Evolutionary conservation across 2,113 vertebrate genomes (phyloP).

Genomic region (Aphelocoma coerulescens): DNA sequence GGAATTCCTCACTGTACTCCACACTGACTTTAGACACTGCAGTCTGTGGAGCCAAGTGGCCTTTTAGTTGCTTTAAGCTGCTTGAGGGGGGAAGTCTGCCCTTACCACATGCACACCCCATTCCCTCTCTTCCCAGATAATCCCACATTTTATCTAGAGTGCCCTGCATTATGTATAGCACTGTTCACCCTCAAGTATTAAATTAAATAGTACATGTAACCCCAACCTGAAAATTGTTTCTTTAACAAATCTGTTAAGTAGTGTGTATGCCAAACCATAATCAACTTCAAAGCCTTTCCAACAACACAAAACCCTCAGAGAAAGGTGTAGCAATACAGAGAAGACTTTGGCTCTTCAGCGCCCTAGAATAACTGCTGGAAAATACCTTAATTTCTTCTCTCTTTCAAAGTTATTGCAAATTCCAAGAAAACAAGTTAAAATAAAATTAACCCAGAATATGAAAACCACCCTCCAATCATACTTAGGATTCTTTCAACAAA

Average conservation of each 20-base stretch:
- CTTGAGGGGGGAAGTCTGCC: background rate
- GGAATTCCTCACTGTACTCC: background rate
- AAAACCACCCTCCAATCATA: background rate
- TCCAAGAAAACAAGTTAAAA: background rate
- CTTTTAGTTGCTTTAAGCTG: background rate
- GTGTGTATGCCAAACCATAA: background rate
- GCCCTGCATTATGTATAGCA: background rate
- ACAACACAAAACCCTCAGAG: background rate
- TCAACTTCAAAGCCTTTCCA: background rate
- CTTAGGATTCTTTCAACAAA: background rate
- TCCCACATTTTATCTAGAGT: background rate
- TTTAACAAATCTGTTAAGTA: background rate
- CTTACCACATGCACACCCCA: background rate
- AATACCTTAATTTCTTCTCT: background rate
- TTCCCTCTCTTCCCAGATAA: background rate
- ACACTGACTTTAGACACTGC: background rate
- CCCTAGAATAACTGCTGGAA: background rate
- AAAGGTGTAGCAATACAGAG: background rate
- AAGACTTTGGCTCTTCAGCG: background rate
- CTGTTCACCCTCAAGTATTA: background rate
- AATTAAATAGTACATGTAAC: background rate
- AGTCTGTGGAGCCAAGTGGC: rapidly evolving
- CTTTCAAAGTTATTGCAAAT: background rate
- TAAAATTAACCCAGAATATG: background rate
- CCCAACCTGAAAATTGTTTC: background rate